Conservation (phyloP, 2,888 invertebrate genomes). For the Linnaemya vulpina region DNA sequence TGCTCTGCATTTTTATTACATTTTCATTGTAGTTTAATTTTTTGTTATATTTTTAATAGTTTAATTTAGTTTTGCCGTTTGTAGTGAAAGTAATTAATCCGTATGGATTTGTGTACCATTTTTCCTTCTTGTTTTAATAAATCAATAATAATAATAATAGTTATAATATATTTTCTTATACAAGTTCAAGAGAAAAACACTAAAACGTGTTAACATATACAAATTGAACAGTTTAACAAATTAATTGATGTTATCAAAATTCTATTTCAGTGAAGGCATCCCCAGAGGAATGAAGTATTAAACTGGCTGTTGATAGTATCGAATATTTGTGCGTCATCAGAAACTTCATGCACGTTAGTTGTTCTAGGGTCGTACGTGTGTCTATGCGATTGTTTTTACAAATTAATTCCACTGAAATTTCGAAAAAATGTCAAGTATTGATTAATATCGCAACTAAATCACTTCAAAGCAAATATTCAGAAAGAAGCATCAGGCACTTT, state of each 20-base stretch:
- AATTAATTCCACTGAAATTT: no score
- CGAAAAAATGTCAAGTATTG: no score
- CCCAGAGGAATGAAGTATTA: neutral
- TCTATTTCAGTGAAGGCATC: constrained; percentile 13
- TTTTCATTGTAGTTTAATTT: constrained; percentile 28
- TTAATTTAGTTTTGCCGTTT: constrained; percentile 23
- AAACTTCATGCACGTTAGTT: neutral
- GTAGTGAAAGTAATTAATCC: constrained; percentile 43
- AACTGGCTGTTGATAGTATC: neutral
- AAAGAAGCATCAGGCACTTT: no score
- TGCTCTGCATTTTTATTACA: constrained; percentile 57
- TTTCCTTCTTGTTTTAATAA: constrained; percentile 6
- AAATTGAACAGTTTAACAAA: constrained; percentile 39
- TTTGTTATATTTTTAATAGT: constrained; percentile 9
- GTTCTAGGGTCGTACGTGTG: no score
- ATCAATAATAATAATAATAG: neutral
- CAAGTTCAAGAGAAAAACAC: constrained; percentile 51
- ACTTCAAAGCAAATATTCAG: no score
- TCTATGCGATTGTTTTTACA: no score
- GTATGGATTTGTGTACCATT: constrained; percentile 46
- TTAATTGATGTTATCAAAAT: constrained; percentile 29
- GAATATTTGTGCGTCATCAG: neutral
- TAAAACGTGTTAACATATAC: constrained; percentile 68
- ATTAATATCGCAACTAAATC: no score
- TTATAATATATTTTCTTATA: constrained; percentile 2